Evolutionary conservation across 2,113 vertebrate genomes (phyloP), one percentile per base, ranked within the genome.

Genomic region (Gopherus evgoodei): DNA sequence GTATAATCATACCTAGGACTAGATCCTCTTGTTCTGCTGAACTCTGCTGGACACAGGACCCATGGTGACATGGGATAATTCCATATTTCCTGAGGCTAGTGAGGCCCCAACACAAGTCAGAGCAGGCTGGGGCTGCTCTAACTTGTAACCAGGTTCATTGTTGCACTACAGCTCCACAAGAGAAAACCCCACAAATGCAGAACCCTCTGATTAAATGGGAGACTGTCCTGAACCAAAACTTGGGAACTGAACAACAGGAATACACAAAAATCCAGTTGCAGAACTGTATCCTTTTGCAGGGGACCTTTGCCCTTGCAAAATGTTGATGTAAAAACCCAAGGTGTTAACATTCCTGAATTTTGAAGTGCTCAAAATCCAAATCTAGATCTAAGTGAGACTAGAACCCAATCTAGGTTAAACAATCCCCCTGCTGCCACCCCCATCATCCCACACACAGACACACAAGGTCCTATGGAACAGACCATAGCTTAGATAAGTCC

Each of bases 101-200:
- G 44, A 72, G 53, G 11, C 88, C n/a, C 44, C 75, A 62, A 50
- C 5, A 95, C n/a, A 54, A 38, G 22, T 53, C 49, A 80, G 42
- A 11, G 17, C 7, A 57, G 35, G 25, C 16, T 78, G 88, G 62
- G 4, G 88, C 76, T 57, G 56, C 4, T 29, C 7, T 10, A 72
- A 50, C 62, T 92, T 85, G 5, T 79, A 47, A 19, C 65, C 35
- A 54, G 53, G 29, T 89, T 81, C 87, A 87, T 89, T 50, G 52
- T 19, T 5, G 9, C n/a, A 14, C 1, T 0, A 16, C 53, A n/a
- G 17, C 3, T 72, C 11, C 24, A 85, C 12, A 69, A 27, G 52
- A 84, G 89, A 17, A 16, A 54, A 79, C 84, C 4, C 84, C 31
- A 10, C 69, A 50, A 54, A 85, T 88, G 49, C n/a, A 92, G 94